Evolutionary conservation across 2,113 vertebrate genomes (phyloP).

Genomic region (Tympanuchus pallidicinctus): DNA sequence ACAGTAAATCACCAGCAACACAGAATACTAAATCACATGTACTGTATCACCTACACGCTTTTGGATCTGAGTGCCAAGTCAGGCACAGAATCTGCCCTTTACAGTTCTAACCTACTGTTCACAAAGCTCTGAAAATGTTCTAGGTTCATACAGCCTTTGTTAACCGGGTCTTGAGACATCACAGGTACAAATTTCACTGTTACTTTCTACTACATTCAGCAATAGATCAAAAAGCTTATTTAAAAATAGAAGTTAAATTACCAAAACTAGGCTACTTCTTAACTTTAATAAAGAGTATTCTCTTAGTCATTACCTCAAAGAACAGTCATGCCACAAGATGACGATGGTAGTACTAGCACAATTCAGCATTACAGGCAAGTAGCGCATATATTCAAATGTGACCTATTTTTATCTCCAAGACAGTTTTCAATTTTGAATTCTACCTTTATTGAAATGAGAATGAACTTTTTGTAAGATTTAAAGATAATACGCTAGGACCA

Average conservation of each 20-base stretch:
- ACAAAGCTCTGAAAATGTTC: background rate
- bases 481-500: background rate
- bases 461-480: constrained; percentile 23
- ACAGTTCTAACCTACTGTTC: background rate
- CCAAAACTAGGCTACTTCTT: background rate
- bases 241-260: constrained; percentile 13
- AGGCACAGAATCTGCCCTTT: background rate
- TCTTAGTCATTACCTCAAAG: constrained; percentile 11
- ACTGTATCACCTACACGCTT: background rate
- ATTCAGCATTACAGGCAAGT: background rate
- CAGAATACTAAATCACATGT: background rate
- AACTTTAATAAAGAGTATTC: background rate
- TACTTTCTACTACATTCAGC: background rate
- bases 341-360: background rate
- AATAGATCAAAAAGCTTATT: background rate
- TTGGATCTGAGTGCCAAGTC: background rate
- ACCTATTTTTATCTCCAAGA: constrained; percentile 56
- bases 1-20: background rate
- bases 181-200: background rate
- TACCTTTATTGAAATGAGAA: constrained; percentile 23
- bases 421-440: constrained; percentile 33
- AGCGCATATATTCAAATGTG: constrained; percentile 45
- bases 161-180: background rate
- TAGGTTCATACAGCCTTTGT: background rate
- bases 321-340: constrained; percentile 33